Base-by-base conservation (phyloP, 2,888 invertebrate species). In the Sepiola atlantica region DNA sequence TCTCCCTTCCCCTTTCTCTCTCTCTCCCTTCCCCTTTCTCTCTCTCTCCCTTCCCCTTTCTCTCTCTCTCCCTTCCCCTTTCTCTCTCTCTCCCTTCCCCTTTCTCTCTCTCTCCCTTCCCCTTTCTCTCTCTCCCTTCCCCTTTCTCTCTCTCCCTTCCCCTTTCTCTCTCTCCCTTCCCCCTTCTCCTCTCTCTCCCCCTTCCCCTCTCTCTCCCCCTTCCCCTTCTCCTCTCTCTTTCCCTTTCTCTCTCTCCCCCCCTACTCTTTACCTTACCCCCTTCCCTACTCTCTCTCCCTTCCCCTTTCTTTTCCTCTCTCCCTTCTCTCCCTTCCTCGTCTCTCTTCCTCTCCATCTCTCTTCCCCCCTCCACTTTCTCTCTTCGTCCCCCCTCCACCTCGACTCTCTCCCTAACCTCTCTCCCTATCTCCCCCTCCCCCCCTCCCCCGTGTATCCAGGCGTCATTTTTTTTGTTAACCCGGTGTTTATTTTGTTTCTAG, bases 401-500 rank as follows among this genome's bases (percentile, higher is more conserved):
- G 21, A 21, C 21, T 24, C 4, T 61, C 61, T 61, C 24, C 28
- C 10, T 20, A 21, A n/a, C n/a, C 10, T 61, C 61, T 20, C 24
- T 61, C 21, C 61, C 61, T 28, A 0, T 4, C 21, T 61, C 24
- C 28, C 61, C 61, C 3, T 24, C 21, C 21, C 24, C 24, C 0
- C 21, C 24, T 61, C 24, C 24, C n/a, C 24, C 24, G 61, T 61
- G 21, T 92, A 55, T 55, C n/a, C 90, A 54, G 32, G 32, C 54
- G 20, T 91, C 45, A 0, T 90, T 90, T 28, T 94, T 35, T 90
- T 57, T 93, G 55, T 55, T 32, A 45, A 61, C 54, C 20, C 24
- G 54, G 35, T 90, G 35, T 57, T 91, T 45, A 61, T 91, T 95
- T 95, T 95, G 94, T 95, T 95, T 96, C 94, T 96, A 97, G 97